Percentiles rank a stretch among this genome's conserved stretches.
These are phyloP conservation scores for Agrypnia vestita DNA, from an alignment of 1,140 invertebrate species.

Conservation along the genomic window DNA sequence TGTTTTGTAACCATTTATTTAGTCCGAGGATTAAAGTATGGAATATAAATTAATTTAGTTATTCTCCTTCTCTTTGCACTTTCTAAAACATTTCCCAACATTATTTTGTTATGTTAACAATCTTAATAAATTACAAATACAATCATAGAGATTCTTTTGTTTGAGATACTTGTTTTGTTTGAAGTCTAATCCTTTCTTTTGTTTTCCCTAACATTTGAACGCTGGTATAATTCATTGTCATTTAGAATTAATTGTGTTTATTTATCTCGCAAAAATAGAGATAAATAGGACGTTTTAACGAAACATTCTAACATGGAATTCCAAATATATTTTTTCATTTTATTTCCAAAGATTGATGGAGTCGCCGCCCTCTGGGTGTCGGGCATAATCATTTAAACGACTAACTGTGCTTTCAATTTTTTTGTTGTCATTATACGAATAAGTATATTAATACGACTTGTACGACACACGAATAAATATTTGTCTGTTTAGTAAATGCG, in stretches of 20 bases:
- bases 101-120: neutral
- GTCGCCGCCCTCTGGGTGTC: neutral
- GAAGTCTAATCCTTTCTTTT: constrained; percentile 16
- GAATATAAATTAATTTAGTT: neutral
- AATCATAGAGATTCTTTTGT: constrained; percentile 36
- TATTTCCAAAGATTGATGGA: constrained; percentile 1
- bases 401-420: too few relatives aligned
- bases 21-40: neutral
- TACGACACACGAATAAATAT: too few relatives aligned
- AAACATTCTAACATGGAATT: neutral
- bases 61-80: constrained; percentile 5
- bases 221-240: constrained; percentile 20
- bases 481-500: too few relatives aligned
- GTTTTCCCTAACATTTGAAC: constrained; percentile 19
- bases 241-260: constrained; percentile 26
- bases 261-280: constrained; percentile 1
- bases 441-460: too few relatives aligned
- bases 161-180: constrained; percentile 22
- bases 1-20: neutral
- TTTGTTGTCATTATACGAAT: too few relatives aligned
- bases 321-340: neutral
- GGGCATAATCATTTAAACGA: too few relatives aligned
- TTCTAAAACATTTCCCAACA: constrained; percentile 22
- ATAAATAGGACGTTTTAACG: constrained; percentile 1
- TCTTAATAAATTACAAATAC: constrained; percentile 20